phyloP scores from a whole-genome alignment of 2,888 invertebrate genomes.

The Epistrophe grossulariae region DNA sequence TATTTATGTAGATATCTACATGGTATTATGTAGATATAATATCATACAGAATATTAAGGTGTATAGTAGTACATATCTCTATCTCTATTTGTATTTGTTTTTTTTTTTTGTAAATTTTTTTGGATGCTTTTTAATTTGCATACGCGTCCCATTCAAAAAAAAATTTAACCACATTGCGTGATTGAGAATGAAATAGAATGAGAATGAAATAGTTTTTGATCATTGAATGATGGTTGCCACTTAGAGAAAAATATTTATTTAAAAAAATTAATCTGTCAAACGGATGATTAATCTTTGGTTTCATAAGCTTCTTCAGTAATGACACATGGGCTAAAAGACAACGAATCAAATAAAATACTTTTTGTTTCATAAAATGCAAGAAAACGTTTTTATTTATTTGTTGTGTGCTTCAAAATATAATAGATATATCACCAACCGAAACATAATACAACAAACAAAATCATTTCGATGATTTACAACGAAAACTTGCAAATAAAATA shows the following conservation, averaged over 20 bases:
- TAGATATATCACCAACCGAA: too few species aligned
- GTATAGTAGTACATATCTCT: conserved; percentile 15
- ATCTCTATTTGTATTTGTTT: conserved; percentile 12
- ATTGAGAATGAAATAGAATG: conserved; percentile 13
- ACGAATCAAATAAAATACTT: too few species aligned
- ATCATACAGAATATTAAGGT: conserved; percentile 6
- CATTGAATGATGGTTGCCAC: background rate
- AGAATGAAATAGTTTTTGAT: conserved; percentile 55
- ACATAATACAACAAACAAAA: too few species aligned
- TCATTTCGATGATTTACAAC: too few species aligned
- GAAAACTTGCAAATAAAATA: too few species aligned
- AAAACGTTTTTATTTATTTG: too few species aligned
- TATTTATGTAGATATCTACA: background rate
- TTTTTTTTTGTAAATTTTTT: conserved; percentile 3
- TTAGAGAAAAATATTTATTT: background rate
- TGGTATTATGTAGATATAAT: background rate
- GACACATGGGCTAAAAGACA: too few species aligned
- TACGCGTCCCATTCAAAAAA: conserved; percentile 66
- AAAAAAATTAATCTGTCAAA: background rate
- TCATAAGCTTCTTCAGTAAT: too few species aligned
- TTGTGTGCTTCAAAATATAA: too few species aligned
- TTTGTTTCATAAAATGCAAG: too few species aligned
- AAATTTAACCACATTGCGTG: conserved; percentile 23
- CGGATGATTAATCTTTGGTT: background rate
- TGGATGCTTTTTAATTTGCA: conserved; percentile 60